Evolutionary conservation across 2,797 vertebrate genomes (phyloP).

Genomic region (Argya squamiceps): DNA sequence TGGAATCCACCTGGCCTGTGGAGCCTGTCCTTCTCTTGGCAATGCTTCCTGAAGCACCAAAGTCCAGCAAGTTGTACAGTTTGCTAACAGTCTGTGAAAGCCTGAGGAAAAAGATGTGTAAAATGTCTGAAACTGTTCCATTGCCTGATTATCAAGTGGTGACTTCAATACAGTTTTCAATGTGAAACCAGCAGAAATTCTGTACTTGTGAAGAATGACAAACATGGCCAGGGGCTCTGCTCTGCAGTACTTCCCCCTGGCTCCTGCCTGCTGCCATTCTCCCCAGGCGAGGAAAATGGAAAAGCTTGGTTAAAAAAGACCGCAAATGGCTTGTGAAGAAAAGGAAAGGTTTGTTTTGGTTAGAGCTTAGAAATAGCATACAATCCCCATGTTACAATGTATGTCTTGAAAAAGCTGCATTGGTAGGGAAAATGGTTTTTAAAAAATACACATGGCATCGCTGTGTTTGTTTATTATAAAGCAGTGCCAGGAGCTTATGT

Average conservation of each 20-base stretch:
- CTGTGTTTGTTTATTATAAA: not conserved
- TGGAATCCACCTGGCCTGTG: not conserved
- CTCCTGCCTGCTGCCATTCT: not conserved
- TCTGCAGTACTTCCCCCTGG: not conserved
- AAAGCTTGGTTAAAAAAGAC: not conserved
- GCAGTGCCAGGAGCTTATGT: not conserved
- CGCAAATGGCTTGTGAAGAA: not conserved
- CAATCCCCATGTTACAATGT: not conserved
- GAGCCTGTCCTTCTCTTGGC: not conserved
- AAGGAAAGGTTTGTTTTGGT: not conserved
- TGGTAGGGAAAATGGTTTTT: accelerated
- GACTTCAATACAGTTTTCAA: not conserved
- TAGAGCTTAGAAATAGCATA: not conserved
- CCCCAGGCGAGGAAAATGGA: not conserved
- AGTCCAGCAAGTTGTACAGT: not conserved
- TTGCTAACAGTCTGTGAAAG: not conserved
- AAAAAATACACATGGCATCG: not conserved
- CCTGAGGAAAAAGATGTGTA: not conserved
- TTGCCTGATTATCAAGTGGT: not conserved
- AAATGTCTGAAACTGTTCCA: not conserved
- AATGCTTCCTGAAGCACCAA: not conserved
- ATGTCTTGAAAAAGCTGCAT: not conserved
- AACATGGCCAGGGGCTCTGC: accelerated
- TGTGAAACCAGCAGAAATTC: not conserved
- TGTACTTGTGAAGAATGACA: not conserved